Percentiles rank a stretch among this genome's conserved stretches.
Conservation (phyloP, 30 jellyfish, hydroid and myxozoan species). For the Pseudorhiza aurosa region DNA sequence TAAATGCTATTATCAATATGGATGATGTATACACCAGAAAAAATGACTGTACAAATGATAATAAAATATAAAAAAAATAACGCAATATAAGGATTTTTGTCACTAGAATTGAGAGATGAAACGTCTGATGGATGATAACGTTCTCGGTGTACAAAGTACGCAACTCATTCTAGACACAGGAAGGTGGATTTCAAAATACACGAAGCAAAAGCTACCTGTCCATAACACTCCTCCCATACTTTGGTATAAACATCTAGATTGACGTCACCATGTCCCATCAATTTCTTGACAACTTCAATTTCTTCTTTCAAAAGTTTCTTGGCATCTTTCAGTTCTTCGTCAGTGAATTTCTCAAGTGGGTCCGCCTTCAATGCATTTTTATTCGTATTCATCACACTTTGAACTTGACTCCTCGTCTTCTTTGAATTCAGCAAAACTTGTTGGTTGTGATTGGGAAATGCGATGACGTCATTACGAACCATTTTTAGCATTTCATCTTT, state of each 20-base stretch:
- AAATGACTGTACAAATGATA: no score
- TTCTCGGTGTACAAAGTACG: no score
- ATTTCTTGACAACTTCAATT: constrained; percentile 73
- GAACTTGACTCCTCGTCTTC: constrained; percentile 77
- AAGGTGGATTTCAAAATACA: no score
- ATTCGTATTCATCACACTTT: constrained; percentile 63
- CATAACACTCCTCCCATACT: constrained; percentile 99
- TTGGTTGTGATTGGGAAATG: constrained; percentile 79
- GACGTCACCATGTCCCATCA: constrained; percentile 85
- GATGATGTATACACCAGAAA: no score
- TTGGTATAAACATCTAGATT: constrained; percentile 88
- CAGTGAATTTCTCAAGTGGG: constrained; percentile 81
- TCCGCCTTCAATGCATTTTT: constrained; percentile 71
- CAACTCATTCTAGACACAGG: no score
- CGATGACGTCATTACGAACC: constrained; percentile 88
- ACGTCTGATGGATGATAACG: no score
- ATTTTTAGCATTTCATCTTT: constrained; percentile 90
- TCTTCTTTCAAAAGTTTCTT: constrained; percentile 70
- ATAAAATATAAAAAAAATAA: no score
- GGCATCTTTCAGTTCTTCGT: constrained; percentile 83
- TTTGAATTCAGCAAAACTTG: constrained; percentile 56
- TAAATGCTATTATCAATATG: no score
- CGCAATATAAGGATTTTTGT: no score
- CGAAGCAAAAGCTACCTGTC: constrained; percentile 80
- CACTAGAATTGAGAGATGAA: no score